These are phyloP conservation scores for Aldrovandia affinis DNA, from an alignment of 2,797 vertebrate species.

Conservation along the genomic window DNA sequence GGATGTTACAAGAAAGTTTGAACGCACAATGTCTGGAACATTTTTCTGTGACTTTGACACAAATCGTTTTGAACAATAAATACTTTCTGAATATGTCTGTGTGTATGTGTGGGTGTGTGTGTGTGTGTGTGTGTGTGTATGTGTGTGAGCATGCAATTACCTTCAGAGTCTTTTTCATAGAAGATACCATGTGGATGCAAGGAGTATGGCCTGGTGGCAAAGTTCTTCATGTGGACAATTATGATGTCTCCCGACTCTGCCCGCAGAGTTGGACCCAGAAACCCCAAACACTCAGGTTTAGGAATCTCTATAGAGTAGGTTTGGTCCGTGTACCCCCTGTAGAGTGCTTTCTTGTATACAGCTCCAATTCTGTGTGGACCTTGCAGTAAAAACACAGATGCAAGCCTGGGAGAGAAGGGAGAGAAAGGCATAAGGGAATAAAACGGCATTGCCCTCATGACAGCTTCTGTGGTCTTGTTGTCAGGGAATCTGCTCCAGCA, in stretches of 20 bases:
- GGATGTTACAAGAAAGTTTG: neutral
- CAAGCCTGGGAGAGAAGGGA: constrained; percentile 67
- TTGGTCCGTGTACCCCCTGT: constrained; percentile 81
- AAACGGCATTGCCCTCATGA: neutral
- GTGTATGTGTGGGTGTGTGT: neutral
- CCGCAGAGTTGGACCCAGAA: constrained; percentile 85
- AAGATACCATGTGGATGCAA: constrained; percentile 92
- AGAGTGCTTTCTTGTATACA: constrained; percentile 91
- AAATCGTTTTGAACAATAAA: neutral
- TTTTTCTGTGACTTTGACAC: neutral
- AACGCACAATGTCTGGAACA: neutral
- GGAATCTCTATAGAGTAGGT: constrained; percentile 73
- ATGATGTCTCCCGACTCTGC: constrained; percentile 88
- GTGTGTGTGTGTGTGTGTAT: constrained; percentile 15
- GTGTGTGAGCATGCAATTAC: constrained; percentile 63
- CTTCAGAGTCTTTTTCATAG: constrained; percentile 89
- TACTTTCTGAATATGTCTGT: neutral
- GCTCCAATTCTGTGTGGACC: constrained; percentile 79
- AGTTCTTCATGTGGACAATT: constrained; percentile 87
- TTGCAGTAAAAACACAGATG: constrained; percentile 72
- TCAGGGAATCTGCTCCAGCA: too few species aligned
- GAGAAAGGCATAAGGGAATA: neutral
- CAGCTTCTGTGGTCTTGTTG: neutral
- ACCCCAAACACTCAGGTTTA: constrained; percentile 85
- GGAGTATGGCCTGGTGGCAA: constrained; percentile 84